Percentiles rank a stretch among this genome's conserved stretches.
Conservation (phyloP, 1,140 invertebrate species). For the Diachasma alloeum region DNA sequence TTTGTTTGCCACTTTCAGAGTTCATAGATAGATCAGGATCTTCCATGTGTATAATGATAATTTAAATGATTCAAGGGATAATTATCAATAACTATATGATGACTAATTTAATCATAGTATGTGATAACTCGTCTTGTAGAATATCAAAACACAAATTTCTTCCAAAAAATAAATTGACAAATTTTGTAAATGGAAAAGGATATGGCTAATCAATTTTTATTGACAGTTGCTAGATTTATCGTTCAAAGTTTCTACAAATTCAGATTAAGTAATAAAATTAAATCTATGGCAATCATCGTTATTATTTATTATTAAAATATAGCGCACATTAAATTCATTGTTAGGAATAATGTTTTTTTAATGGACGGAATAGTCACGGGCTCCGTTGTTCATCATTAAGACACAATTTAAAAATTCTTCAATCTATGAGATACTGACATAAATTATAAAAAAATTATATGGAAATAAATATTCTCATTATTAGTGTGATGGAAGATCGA, state of each 20-base stretch:
- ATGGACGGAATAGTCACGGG: constrained; percentile 32
- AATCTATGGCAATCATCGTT: neutral
- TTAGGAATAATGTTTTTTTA: neutral
- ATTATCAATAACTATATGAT: too few species aligned
- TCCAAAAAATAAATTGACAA: too few species aligned
- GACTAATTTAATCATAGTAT: too few species aligned
- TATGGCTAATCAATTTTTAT: neutral
- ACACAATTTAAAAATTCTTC: neutral
- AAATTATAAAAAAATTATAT: neutral
- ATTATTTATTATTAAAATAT: neutral
- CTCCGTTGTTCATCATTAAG: neutral
- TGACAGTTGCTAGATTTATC: neutral
- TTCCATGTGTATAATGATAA: too few species aligned
- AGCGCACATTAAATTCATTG: neutral
- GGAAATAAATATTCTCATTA: neutral
- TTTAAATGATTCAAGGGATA: too few species aligned
- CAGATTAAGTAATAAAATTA: neutral
- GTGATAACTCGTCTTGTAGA: too few species aligned
- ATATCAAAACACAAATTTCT: too few species aligned
- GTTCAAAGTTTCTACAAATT: neutral
- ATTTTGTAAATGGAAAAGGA: too few species aligned
- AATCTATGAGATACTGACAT: neutral
- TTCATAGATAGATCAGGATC: too few species aligned
- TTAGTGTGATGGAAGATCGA: neutral
- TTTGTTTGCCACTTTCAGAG: too few species aligned